A percentile compares a stretch with the other conserved stretches of the same genome.
Evolutionary conservation across 2,797 vertebrate genomes (phyloP).

Genomic region (Pangasius krempfi): DNA sequence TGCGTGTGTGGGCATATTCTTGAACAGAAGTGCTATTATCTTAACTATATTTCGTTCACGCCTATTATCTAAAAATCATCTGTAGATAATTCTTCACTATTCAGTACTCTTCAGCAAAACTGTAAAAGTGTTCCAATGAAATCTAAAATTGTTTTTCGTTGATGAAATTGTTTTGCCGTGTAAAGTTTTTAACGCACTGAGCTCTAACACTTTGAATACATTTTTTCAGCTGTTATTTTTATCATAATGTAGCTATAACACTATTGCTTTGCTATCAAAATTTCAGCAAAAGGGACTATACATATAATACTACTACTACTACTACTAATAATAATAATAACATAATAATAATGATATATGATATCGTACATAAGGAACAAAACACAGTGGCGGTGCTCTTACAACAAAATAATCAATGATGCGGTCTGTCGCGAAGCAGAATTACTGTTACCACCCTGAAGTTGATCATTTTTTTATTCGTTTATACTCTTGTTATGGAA

Average conservation of each 20-base stretch:
- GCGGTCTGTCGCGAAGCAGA: background rate
- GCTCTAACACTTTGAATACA: background rate
- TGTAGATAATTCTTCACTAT: background rate
- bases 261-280: background rate
- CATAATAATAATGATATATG: no score
- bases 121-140: background rate
- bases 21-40: background rate
- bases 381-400: background rate
- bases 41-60: background rate
- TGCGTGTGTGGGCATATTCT: background rate
- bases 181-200: background rate
- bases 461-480: no score
- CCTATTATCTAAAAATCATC: background rate
- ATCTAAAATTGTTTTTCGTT: background rate
- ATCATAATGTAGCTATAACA: background rate
- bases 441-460: background rate
- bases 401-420: background rate
- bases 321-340: no score
- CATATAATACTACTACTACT: background rate
- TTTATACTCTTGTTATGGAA: no score
- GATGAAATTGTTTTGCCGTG: background rate
- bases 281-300: background rate
- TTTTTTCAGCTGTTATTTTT: background rate
- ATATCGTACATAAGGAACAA: background rate
- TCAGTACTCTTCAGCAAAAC: background rate